Conservation (phyloP, 1,140 invertebrate species). For the Hyposmocoma kahamanoa region DNA sequence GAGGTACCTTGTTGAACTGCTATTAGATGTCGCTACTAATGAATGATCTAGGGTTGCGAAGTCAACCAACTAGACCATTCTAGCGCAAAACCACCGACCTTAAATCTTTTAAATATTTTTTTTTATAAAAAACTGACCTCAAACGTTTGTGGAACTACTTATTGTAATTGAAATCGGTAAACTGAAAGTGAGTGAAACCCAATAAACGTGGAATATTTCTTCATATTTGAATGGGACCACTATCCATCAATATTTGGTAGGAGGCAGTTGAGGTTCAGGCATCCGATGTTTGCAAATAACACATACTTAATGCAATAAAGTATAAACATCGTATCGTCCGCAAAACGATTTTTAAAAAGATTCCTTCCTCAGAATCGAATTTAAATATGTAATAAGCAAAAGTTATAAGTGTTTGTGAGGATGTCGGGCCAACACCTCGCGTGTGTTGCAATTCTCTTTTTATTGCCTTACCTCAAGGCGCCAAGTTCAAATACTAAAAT, state of each 20-base stretch:
- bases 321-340: too few species aligned
- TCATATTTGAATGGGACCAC: too few species aligned
- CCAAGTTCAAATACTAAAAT: slow-evolving; percentile 7
- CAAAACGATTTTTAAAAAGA: slow-evolving; percentile 27
- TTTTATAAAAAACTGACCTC: too few species aligned
- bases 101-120: too few species aligned
- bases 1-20: slow-evolving; percentile 17
- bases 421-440: slow-evolving; percentile 27
- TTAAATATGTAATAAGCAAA: slow-evolving; percentile 29
- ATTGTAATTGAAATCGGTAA: too few species aligned
- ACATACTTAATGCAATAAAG: slow-evolving; percentile 20
- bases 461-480: slow-evolving; percentile 20
- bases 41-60: slow-evolving; percentile 22
- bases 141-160: too few species aligned
- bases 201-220: too few species aligned
- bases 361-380: slow-evolving; percentile 36
- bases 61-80: slow-evolving; percentile 2
- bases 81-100: too few species aligned
- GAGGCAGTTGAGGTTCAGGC: too few species aligned
- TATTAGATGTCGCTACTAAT: slow-evolving; percentile 10
- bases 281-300: slow-evolving; percentile 26
- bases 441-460: slow-evolving; percentile 23
- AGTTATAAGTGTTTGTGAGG: slow-evolving; percentile 15
- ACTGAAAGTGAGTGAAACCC: too few species aligned
- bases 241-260: too few species aligned